Percentiles rank a stretch among this genome's conserved stretches.
These are phyloP conservation scores for Laticauda laticaudata DNA, from an alignment of 2,113 vertebrate genomes.

Conservation along the genomic window DNA sequence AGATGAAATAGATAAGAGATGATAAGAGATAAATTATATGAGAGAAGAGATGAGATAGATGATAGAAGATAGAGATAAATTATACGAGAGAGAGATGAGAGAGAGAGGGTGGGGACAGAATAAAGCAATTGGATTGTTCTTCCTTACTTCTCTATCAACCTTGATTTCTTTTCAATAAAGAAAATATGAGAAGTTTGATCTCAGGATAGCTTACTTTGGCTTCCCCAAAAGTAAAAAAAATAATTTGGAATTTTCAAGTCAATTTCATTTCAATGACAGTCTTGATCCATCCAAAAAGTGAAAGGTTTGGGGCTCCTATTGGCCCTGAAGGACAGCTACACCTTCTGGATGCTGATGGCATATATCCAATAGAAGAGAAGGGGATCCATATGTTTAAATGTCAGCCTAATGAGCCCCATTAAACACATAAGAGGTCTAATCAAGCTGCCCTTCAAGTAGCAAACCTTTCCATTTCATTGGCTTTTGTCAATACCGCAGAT, in stretches of 20 bases:
- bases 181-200: background rate
- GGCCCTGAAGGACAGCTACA: slow-evolving; percentile 22
- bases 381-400: slow-evolving; percentile 49
- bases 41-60: no score
- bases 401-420: slow-evolving; percentile 56
- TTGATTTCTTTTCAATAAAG: background rate
- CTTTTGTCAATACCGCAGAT: slow-evolving; percentile 47
- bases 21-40: no score
- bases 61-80: no score
- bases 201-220: background rate
- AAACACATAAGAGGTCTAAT: slow-evolving; percentile 48
- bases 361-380: slow-evolving; percentile 40
- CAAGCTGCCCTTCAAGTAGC: slow-evolving; percentile 52
- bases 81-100: no score
- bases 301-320: slow-evolving; percentile 1
- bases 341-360: slow-evolving; percentile 57
- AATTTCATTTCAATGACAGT: slow-evolving; percentile 39
- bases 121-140: background rate
- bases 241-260: slow-evolving; percentile 49
- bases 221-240: slow-evolving; percentile 6
- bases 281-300: slow-evolving; percentile 30
- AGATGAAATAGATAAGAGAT: no score
- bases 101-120: no score
- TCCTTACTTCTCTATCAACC: background rate
- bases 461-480: slow-evolving; percentile 49